Base-by-base conservation (phyloP, 1,140 invertebrate genomes). In the Nasonia vitripennis region DNA sequence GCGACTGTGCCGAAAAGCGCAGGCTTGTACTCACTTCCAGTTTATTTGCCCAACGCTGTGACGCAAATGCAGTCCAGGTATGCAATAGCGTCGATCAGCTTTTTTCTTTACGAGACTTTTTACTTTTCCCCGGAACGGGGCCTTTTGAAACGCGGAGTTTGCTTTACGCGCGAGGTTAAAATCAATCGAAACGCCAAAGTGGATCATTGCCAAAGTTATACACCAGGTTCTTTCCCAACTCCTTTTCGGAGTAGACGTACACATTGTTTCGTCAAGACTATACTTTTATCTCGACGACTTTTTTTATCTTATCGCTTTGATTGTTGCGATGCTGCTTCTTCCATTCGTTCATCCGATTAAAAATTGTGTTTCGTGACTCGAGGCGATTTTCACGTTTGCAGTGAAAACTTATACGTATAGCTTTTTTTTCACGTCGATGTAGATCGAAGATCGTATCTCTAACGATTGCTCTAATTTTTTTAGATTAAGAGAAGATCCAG, bases 141-240 rank as follows among this genome's bases (percentile, higher is more conserved):
- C 48, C 74, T 78, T 68, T 83, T 83, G 55, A 77, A 78, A 83
- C 71, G 2, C 14, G 3, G n/a, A 67, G n/a, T 48, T 45, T n/a
- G 7, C 37, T 55, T 37, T 74, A 1, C 55, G 7, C 23, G 27
- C 68, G 74, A 85, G 78, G 62, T 78, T 51, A 71, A 81, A 85
- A 70, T 37, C 37, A 70, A 67, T 62, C 55, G 55, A 67, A 80
- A 62, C 55, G 45, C 48, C 20, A 27, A 85, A 81, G 78, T 85
- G 78, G 84, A 85, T 85, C 79, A 85, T 85, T 85, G 84, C 78
- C 84, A 85, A 81, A 85, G 84, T 77, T 81, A 27, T 34, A 34
- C 34, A 2, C n/a, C 78, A 27, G 27, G 68, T 55, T 73, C 34
- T 70, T 83, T 78, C 34, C 14, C 27, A 78, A 71, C 45, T 37